A percentile compares a stretch with the other conserved stretches of the same genome.
These are phyloP conservation scores for Eulimnadia texana DNA, from an alignment of 1,140 invertebrate genomes.

Conservation along the genomic window DNA sequence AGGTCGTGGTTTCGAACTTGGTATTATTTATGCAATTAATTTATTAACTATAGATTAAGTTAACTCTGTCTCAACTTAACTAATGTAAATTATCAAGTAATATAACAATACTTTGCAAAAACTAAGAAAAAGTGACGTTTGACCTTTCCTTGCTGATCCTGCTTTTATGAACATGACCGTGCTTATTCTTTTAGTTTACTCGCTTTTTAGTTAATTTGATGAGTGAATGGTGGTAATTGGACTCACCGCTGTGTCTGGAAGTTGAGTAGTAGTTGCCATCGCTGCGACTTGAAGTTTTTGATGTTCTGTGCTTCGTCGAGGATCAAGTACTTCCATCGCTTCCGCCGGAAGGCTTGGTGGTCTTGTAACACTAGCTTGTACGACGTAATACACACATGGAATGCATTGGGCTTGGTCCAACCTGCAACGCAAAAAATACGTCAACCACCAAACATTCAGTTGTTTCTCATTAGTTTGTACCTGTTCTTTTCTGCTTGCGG, in stretches of 20 bases:
- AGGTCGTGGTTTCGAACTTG: too few relatives aligned
- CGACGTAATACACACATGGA: constrained; percentile 99
- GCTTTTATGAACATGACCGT: too few relatives aligned
- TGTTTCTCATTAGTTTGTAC: constrained; percentile 25
- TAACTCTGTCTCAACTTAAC: too few relatives aligned
- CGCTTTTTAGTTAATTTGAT: too few relatives aligned
- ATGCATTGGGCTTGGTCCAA: constrained; percentile 98
- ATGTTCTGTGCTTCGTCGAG: constrained; percentile 99
- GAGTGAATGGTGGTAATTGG: neutral
- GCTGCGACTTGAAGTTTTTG: constrained; percentile 98
- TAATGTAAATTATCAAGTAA: too few relatives aligned
- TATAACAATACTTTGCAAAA: too few relatives aligned
- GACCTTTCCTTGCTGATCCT: too few relatives aligned
- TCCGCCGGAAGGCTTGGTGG: constrained; percentile 90
- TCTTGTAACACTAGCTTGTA: constrained; percentile 99
- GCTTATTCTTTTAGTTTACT: too few relatives aligned
- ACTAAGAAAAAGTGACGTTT: too few relatives aligned
- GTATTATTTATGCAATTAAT: too few relatives aligned
- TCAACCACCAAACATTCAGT: constrained; percentile 7
- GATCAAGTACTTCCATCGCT: constrained; percentile 98
- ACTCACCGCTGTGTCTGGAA: constrained; percentile 80
- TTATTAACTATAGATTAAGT: too few relatives aligned
- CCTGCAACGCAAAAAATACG: constrained; percentile 34
- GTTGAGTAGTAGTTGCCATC: constrained; percentile 95
- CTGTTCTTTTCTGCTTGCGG: constrained; percentile 79